Evolutionary conservation across 2,797 vertebrate genomes (phyloP).

Genomic region (Nyctibius grandis): DNA sequence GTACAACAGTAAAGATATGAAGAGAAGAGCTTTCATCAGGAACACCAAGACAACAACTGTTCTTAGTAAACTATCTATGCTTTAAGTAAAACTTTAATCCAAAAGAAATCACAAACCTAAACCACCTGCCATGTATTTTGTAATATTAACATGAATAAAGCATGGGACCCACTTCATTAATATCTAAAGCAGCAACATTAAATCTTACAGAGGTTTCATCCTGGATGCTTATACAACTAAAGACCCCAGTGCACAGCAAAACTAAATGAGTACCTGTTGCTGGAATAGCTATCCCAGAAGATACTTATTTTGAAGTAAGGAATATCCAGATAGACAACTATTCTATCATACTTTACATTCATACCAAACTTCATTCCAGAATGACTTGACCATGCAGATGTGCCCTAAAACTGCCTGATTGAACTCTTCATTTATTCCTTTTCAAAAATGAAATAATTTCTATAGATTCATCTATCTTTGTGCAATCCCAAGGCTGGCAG

Average conservation of each 20-base stretch:
- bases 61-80: background rate
- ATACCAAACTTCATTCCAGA: background rate
- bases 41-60: background rate
- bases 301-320: background rate
- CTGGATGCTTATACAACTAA: background rate
- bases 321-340: background rate
- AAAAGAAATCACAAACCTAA: background rate
- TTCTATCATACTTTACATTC: background rate
- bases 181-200: background rate
- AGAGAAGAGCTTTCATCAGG: background rate
- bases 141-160: background rate
- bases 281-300: background rate
- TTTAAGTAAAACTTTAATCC: background rate
- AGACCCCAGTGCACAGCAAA: background rate
- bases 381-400: background rate
- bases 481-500: background rate
- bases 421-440: background rate
- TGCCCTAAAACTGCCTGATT: background rate
- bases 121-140: background rate
- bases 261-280: background rate
- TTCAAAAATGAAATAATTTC: background rate
- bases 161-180: background rate
- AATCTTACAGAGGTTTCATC: background rate
- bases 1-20: background rate
- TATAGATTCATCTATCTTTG: background rate